A percentile compares a stretch with the other conserved stretches of the same genome.
These are phyloP conservation scores for Alviniconcha marisindica DNA, from an alignment of 1,140 invertebrate genomes.

Conservation along the genomic window DNA sequence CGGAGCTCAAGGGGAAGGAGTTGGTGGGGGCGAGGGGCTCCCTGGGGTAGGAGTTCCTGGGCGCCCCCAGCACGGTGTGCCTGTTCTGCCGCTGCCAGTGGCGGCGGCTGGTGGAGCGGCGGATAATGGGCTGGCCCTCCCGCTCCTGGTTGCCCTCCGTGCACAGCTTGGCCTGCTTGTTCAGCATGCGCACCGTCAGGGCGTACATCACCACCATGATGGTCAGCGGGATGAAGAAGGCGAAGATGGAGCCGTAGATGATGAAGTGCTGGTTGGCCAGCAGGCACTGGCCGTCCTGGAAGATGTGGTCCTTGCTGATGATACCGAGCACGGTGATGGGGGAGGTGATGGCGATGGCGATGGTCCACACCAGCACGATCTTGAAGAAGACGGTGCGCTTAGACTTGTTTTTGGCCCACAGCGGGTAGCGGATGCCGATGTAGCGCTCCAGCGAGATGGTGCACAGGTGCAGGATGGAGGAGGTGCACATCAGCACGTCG, in stretches of 20 bases:
- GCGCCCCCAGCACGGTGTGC: neutral
- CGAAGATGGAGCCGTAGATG: slow-evolving; percentile 93
- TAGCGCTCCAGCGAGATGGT: slow-evolving; percentile 80
- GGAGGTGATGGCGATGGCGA: slow-evolving; percentile 91
- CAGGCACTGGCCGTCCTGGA: slow-evolving; percentile 82
- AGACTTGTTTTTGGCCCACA: slow-evolving; percentile 85
- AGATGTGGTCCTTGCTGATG: slow-evolving; percentile 76
- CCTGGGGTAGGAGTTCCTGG: neutral
- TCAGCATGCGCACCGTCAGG: slow-evolving; percentile 85
- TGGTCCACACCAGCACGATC: slow-evolving; percentile 93
- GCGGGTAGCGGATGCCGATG: slow-evolving; percentile 91
- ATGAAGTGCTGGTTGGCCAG: slow-evolving; percentile 81
- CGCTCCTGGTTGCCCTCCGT: slow-evolving; percentile 45
- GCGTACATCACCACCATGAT: slow-evolving; percentile 97
- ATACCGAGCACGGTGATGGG: slow-evolving; percentile 92
- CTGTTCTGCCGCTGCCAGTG: slow-evolving; percentile 45
- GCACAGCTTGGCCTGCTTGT: slow-evolving; percentile 65
- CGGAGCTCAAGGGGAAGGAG: slow-evolving; percentile 5
- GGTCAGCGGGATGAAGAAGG: slow-evolving; percentile 95
- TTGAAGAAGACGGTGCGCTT: slow-evolving; percentile 88
- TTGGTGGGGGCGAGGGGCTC: neutral
- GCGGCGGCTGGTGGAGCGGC: slow-evolving; percentile 60
- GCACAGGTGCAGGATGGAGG: slow-evolving; percentile 86
- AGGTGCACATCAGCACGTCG: slow-evolving; percentile 94
- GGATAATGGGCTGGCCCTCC: slow-evolving; percentile 64